Base-by-base conservation (phyloP, 2,797 vertebrate species). In the Dallia pectoralis region DNA sequence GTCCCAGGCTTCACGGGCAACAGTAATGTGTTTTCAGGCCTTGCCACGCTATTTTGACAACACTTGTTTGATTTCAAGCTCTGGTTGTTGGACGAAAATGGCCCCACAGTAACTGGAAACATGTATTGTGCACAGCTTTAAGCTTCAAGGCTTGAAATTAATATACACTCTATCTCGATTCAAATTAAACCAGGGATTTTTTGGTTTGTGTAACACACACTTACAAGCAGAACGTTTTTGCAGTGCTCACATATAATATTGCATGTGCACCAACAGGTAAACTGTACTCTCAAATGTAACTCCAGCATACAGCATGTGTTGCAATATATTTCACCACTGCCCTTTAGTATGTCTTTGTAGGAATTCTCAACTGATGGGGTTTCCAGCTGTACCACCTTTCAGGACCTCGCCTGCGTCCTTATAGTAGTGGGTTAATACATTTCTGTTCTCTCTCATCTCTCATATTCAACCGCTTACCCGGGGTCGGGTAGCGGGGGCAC, bases 1-100 rank as follows among this genome's bases (percentile, higher is more conserved):
- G 48, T 65, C 19, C 32, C 18, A 66, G 48, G 48, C 49, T 4
- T 32, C 32, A 56, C 4, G 15, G 18, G 63, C 49, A 66, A 27
- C 48, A n/a, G 19, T 67, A 76, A 78, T 74, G 69, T 77, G 64
- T 79, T 83, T 73, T 71, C 33, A 72, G 73, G 61, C 36, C 66
- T 62, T 74, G 25, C 30, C 30, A 32, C 53, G 65, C 8, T 14
- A 65, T 14, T 4, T 4, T 74, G 68, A 72, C 25, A 59, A 47
- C 44, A 30, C 67, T 36, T 44, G 2, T 27, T 47, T 53, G 59
- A 53, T 33, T 27, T 66, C 29, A 11, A 5, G 49, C 19, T 36
- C 11, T 59, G 22, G 11, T 25, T 59, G 53, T 25, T 22, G 53
- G 53, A n/a, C n/a, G n/a, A 3, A n/a, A 9, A 4, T 56, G 51